Conservation (phyloP, 2,797 vertebrate species). For the Microctenopoma lineatum region DNA sequence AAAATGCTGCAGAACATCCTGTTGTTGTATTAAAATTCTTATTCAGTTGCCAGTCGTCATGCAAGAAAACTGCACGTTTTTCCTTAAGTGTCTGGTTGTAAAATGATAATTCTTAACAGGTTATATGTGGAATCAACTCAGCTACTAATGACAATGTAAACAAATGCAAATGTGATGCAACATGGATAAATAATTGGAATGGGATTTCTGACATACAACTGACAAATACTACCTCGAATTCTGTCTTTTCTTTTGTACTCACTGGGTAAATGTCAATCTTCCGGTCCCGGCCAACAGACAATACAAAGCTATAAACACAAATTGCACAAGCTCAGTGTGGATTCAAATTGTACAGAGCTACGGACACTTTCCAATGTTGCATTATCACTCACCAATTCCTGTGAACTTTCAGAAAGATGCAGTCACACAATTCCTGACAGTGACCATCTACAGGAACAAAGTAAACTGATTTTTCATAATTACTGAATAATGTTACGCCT, state of each 20-base stretch:
- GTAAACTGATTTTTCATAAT: not conserved
- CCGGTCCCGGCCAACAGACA: conserved; percentile 83
- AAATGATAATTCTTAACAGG: conserved; percentile 30
- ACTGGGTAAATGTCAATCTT: conserved; percentile 85
- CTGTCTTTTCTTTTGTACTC: conserved; percentile 73
- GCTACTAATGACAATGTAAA: conserved; percentile 63
- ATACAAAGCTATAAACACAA: conserved; percentile 76
- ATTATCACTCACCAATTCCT: conserved; percentile 81
- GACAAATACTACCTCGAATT: conserved; percentile 40
- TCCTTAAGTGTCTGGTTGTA: conserved; percentile 18
- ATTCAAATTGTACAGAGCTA: conserved; percentile 18
- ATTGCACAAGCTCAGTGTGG: conserved; percentile 43
- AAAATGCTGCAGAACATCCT: not conserved
- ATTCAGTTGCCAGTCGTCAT: not conserved
- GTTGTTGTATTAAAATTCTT: conserved; percentile 1
- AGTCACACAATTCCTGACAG: conserved; percentile 81
- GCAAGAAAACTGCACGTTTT: not conserved
- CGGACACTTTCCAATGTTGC: conserved; percentile 30
- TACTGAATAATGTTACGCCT: conserved; percentile 1
- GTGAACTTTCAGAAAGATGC: conserved; percentile 80
- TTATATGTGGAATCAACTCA: conserved; percentile 13
- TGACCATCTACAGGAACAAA: conserved; percentile 67
- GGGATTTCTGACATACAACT: conserved; percentile 56
- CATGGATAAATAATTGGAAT: conserved; percentile 54
- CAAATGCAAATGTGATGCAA: conserved; percentile 51